phyloP scores from a whole-genome alignment of 2,797 vertebrate species.

The Sebastolobus alascanus region DNA sequence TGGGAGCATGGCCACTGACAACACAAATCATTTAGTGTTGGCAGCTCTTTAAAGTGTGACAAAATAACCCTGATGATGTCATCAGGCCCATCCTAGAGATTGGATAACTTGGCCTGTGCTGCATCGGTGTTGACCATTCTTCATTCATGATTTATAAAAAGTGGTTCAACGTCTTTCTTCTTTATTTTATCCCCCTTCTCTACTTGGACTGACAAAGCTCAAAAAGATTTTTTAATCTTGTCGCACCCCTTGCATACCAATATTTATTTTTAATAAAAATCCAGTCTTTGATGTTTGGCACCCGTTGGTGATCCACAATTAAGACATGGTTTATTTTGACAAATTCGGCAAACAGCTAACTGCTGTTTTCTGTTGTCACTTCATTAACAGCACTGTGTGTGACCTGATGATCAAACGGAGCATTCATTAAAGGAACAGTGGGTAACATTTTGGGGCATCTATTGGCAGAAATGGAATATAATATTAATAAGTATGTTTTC shows the following conservation, averaged over 20 bases:
- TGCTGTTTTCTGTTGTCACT: conserved; percentile 34
- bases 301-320: conserved; percentile 38
- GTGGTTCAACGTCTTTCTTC: background rate
- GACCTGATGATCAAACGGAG: conserved; percentile 37
- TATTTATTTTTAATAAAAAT: conserved; percentile 17
- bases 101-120: background rate
- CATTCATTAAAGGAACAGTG: conserved; percentile 37
- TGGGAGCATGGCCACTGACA: background rate
- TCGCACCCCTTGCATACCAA: conserved; percentile 13
- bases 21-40: background rate
- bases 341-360: conserved; percentile 39
- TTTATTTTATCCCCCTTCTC: background rate
- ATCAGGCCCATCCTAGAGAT: background rate
- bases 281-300: conserved; percentile 29
- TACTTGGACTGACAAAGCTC: conserved; percentile 9
- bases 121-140: conserved; percentile 9
- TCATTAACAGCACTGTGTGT: conserved; percentile 39
- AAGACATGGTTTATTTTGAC: conserved; percentile 40
- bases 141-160: background rate
- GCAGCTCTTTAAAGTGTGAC: background rate
- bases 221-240: background rate
- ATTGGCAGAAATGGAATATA: background rate
- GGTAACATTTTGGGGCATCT: background rate
- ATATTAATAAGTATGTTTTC: background rate
- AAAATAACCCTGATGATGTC: background rate